phyloP scores from a whole-genome alignment of 2,797 vertebrate genomes.

The Sebastes nivosus region DNA sequence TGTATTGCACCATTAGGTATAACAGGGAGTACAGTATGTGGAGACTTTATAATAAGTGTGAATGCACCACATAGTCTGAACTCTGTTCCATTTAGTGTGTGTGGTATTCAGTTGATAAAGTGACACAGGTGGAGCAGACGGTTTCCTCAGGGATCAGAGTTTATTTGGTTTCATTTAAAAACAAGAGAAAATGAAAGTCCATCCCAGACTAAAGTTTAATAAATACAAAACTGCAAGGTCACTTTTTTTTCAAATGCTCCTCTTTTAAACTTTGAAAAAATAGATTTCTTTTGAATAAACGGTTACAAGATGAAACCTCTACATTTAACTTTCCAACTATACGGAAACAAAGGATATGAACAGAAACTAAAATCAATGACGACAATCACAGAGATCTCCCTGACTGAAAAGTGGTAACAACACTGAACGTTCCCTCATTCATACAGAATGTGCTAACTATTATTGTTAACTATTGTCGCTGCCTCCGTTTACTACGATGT shows the following conservation, averaged over 20 bases:
- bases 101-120: not conserved
- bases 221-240: conserved; percentile 2
- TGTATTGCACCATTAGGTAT: not conserved
- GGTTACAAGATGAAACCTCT: conserved; percentile 1
- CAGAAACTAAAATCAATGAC: conserved; percentile 23
- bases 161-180: conserved; percentile 45
- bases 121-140: fast-evolving
- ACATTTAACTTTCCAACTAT: conserved; percentile 5
- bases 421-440: not conserved
- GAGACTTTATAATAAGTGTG: too few species aligned
- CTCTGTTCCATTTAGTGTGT: too few species aligned
- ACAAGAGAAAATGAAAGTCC: not conserved
- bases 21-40: not conserved
- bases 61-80: too few species aligned
- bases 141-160: not conserved
- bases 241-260: not conserved
- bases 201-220: conserved; percentile 6
- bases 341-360: conserved; percentile 15
- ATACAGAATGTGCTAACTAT: not conserved
- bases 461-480: conserved; percentile 18
- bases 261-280: not conserved
- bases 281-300: not conserved
- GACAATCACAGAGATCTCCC: not conserved
- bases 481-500: conserved; percentile 85
- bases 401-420: not conserved